phyloP scores from a whole-genome alignment of 2,797 vertebrate genomes.

The Emys orbicularis region DNA sequence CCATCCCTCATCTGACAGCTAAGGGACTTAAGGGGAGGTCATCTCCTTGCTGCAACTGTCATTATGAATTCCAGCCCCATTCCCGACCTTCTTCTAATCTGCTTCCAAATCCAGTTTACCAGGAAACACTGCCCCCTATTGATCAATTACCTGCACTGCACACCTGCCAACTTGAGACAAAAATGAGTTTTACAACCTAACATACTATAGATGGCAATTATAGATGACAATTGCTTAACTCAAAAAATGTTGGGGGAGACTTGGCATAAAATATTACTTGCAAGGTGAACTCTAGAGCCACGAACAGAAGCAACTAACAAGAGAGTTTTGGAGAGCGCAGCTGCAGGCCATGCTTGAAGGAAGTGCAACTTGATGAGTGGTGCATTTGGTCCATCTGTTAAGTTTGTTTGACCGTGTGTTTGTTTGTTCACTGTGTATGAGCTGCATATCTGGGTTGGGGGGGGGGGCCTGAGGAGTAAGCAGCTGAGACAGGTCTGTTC shows the following conservation, averaged over 20 bases:
- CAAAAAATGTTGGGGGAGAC: neutral
- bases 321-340: neutral
- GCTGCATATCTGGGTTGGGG: neutral
- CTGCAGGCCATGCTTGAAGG: neutral
- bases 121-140: neutral
- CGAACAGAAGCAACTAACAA: neutral
- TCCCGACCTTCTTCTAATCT: neutral
- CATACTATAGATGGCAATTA: neutral
- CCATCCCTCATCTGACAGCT: neutral
- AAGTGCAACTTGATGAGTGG: neutral
- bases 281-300: neutral
- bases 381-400: neutral
- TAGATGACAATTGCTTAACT: neutral
- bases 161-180: neutral
- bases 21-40: neutral
- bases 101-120: neutral
- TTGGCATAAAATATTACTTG: neutral
- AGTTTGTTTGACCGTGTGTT: neutral
- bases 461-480: neutral
- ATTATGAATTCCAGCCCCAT: neutral
- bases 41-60: neutral
- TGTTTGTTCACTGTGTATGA: neutral
- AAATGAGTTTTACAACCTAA: neutral
- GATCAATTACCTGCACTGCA: neutral
- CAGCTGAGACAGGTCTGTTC: neutral